Conservation (phyloP, 2,113 vertebrate genomes). For the Pungitius pungitius region DNA sequence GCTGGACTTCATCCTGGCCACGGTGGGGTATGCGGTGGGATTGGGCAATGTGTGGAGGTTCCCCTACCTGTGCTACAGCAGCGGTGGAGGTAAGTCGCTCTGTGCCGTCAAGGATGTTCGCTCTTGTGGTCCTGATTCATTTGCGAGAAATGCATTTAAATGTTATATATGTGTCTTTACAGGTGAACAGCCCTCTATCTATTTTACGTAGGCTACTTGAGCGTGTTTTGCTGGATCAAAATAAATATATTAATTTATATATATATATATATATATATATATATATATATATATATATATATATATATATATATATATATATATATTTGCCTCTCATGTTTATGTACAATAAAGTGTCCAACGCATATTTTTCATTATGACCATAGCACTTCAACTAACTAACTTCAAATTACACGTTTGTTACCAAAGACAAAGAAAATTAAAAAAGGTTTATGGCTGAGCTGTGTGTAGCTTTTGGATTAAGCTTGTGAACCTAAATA, state of each 20-base stretch:
- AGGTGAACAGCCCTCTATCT: not conserved
- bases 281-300: too few species aligned
- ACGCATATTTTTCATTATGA: not conserved
- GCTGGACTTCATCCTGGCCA: slow-evolving; percentile 79
- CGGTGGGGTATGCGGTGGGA: slow-evolving; percentile 81
- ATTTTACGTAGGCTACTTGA: not conserved
- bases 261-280: too few species aligned
- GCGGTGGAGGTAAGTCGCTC: slow-evolving; percentile 76
- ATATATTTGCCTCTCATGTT: too few species aligned
- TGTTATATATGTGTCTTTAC: not conserved
- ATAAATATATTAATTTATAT: too few species aligned
- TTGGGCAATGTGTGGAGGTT: slow-evolving; percentile 83
- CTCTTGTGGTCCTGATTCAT: not conserved
- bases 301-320: too few species aligned
- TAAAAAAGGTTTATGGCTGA: not conserved
- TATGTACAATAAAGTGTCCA: not conserved
- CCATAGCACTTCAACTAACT: not conserved
- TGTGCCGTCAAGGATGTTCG: not conserved
- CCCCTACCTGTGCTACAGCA: slow-evolving; percentile 81
- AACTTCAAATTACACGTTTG: not conserved
- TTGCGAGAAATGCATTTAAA: not conserved
- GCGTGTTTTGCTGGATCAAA: not conserved
- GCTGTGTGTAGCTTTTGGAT: not conserved
- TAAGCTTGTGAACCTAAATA: not conserved
- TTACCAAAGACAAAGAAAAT: not conserved